Percentiles rank a stretch among this genome's conserved stretches.
These are phyloP conservation scores for Montipora capitata DNA, from an alignment of 92 coral and sea anemone species.

Conservation along the genomic window DNA sequence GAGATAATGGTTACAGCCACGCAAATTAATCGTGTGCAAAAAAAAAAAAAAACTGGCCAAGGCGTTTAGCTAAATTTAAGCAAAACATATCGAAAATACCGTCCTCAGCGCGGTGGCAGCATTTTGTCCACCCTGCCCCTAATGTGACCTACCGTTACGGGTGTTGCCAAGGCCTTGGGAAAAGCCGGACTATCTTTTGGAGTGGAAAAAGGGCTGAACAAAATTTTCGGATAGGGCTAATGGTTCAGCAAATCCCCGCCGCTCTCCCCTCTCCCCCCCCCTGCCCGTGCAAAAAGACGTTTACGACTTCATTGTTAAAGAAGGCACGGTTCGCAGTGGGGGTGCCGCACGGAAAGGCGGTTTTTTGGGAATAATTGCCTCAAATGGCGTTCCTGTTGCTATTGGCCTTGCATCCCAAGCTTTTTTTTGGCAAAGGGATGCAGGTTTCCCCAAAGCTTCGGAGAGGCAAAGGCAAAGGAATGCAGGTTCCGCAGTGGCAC, in stretches of 20 bases:
- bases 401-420: background rate
- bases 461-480: background rate
- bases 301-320: background rate
- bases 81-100: background rate
- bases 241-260: background rate
- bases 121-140: background rate
- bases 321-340: background rate
- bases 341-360: background rate
- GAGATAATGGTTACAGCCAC: background rate
- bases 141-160: background rate
- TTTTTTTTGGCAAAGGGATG: background rate
- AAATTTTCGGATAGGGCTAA: background rate
- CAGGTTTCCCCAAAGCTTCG: no score
- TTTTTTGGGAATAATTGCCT: background rate
- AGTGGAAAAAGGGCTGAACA: background rate
- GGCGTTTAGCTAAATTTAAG: background rate
- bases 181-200: background rate
- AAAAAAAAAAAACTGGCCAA: background rate
- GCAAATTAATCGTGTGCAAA: background rate
- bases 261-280: no score
- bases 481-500: background rate
- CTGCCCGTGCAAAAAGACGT: no score
- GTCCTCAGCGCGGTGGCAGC: background rate
- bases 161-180: slow-evolving; percentile 1
- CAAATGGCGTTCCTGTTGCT: background rate